These are phyloP conservation scores for Pangasius mekongensis DNA, from an alignment of 2,797 vertebrate genomes.

Conservation along the genomic window DNA sequence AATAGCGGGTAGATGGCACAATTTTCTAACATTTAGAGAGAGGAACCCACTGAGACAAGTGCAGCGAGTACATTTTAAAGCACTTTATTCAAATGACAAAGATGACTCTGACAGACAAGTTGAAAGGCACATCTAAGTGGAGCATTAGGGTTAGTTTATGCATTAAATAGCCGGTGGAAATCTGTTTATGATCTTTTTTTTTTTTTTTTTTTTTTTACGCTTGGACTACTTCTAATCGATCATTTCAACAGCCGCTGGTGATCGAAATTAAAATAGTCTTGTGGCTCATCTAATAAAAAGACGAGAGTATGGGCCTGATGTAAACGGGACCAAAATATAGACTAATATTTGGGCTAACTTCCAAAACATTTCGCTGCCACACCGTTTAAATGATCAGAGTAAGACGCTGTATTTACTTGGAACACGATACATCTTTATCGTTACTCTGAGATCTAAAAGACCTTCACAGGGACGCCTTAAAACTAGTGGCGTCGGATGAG, in stretches of 20 bases:
- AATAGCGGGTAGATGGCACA: slow-evolving; percentile 99
- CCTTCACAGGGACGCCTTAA: neutral
- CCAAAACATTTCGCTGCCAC: neutral
- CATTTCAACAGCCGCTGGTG: neutral
- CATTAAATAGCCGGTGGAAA: neutral
- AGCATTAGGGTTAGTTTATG: neutral
- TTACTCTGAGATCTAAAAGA: neutral
- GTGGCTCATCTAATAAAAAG: neutral
- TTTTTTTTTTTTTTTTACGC: neutral
- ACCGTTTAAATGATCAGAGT: neutral
- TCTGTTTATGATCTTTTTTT: neutral
- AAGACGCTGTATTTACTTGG: neutral
- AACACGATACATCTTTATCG: neutral
- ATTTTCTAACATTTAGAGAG: slow-evolving; percentile 98
- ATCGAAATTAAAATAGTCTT: neutral
- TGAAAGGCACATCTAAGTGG: slow-evolving; percentile 67
- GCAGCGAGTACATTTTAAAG: slow-evolving; percentile 85
- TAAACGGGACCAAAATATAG: neutral
- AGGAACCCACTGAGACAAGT: slow-evolving; percentile 78
- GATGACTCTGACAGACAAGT: slow-evolving; percentile 78
- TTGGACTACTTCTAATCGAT: neutral
- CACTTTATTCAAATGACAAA: slow-evolving; percentile 87
- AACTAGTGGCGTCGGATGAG: slow-evolving; percentile 8
- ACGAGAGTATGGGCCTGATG: too few relatives aligned
- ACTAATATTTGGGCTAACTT: neutral